A percentile compares a stretch with the other conserved stretches of the same genome.
phyloP scores from a whole-genome alignment of 2,888 invertebrate species.

The Unio delphinus region DNA sequence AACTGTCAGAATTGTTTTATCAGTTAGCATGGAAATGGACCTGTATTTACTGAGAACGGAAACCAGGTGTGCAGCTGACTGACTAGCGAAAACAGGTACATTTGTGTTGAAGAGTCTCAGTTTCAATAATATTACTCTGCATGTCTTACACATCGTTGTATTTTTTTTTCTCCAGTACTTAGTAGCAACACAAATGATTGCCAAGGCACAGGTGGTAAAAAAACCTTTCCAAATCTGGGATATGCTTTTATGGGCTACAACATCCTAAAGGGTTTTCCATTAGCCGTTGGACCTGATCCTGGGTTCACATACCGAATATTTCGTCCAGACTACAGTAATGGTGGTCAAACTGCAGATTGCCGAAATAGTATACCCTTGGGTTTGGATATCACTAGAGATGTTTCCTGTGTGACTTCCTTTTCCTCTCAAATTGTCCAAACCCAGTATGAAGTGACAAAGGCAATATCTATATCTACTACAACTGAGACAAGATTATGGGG shows the following conservation, averaged over 20 bases:
- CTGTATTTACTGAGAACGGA: too few relatives aligned
- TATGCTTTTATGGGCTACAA: slow-evolving; percentile 27
- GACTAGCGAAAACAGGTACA: too few relatives aligned
- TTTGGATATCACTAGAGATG: slow-evolving; percentile 16
- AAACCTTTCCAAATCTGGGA: slow-evolving; percentile 5
- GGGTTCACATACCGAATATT: slow-evolving; percentile 31
- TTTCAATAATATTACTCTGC: too few relatives aligned
- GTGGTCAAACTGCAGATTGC: slow-evolving; percentile 19
- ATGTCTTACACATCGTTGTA: too few relatives aligned
- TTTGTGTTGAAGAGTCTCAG: too few relatives aligned
- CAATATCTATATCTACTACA: slow-evolving; percentile 12
- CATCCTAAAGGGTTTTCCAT: slow-evolving; percentile 19
- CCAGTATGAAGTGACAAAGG: slow-evolving; percentile 8
- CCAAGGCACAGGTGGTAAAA: too few relatives aligned
- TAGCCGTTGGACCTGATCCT: slow-evolving; percentile 23
- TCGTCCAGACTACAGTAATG: slow-evolving; percentile 13
- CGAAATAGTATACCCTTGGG: slow-evolving; percentile 20
- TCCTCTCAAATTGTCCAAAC: slow-evolving; percentile 15
- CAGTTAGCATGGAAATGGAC: too few relatives aligned
- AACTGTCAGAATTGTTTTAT: too few relatives aligned
- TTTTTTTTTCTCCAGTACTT: too few relatives aligned
- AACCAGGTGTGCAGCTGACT: too few relatives aligned
- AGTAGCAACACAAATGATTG: too few relatives aligned
- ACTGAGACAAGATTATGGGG: slow-evolving; percentile 12
- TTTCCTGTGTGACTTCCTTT: slow-evolving; percentile 24